phyloP scores from a whole-genome alignment of 2,888 invertebrate genomes.

The Ganaspis brasiliensis region DNA sequence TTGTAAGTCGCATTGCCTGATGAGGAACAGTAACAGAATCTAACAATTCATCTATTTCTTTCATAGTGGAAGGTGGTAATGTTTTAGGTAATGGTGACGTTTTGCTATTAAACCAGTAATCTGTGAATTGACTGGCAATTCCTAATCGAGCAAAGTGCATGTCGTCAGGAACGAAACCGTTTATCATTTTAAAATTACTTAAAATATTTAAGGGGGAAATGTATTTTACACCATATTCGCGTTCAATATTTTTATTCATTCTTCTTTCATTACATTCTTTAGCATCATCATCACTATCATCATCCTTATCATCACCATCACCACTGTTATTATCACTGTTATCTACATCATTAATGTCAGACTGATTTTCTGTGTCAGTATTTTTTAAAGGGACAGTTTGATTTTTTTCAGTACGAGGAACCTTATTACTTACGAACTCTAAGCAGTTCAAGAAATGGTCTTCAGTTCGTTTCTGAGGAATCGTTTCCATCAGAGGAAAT shows the following conservation, averaged over 20 bases:
- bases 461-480: background rate
- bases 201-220: background rate
- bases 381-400: background rate
- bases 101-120: background rate
- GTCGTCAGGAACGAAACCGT: background rate
- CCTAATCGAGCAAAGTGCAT: too few relatives aligned
- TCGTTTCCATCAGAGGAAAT: background rate
- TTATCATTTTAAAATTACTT: background rate
- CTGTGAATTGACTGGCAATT: background rate
- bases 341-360: too few relatives aligned
- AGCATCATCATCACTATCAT: background rate
- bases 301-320: too few relatives aligned
- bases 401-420: background rate
- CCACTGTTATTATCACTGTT: background rate
- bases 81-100: background rate
- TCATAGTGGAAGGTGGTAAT: background rate
- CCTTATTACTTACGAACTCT: background rate
- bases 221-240: background rate
- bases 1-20: conserved; percentile 1
- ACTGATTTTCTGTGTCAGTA: too few relatives aligned
- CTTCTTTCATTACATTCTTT: too few relatives aligned
- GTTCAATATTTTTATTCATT: background rate
- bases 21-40: background rate
- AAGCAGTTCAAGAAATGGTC: background rate
- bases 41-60: background rate